phyloP scores from a whole-genome alignment of 2,797 vertebrate species.

The Onychomys arenicola region DNA sequence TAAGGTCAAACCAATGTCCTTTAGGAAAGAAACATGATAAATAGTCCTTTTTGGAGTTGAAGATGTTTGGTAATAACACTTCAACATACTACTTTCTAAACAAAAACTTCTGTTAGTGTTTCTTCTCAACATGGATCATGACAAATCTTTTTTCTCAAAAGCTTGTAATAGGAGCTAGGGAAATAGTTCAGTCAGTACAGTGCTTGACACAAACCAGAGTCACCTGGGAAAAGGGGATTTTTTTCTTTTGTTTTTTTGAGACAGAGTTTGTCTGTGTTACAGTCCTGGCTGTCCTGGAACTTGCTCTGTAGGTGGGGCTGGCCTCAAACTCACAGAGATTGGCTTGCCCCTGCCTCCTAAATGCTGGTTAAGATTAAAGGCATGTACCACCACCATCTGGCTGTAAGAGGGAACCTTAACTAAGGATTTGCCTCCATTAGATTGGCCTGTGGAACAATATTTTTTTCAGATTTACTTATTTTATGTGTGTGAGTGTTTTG shows the following conservation, averaged over 20 bases:
- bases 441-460: not conserved
- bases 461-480: not conserved
- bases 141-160: constrained; percentile 52
- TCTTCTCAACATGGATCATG: constrained; percentile 33
- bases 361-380: not conserved
- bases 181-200: not conserved
- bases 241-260: not conserved
- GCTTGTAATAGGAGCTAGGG: not conserved
- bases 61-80: constrained; percentile 54
- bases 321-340: not conserved
- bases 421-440: not conserved
- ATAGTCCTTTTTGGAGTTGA: constrained; percentile 40
- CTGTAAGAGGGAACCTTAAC: not conserved
- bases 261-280: no score
- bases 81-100: constrained; percentile 56
- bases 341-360: not conserved
- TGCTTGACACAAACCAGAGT: not conserved
- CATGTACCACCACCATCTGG: not conserved
- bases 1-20: constrained; percentile 40
- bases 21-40: constrained; percentile 56
- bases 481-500: not conserved
- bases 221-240: not conserved
- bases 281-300: not conserved
- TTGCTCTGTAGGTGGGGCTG: not conserved
- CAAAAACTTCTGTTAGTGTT: constrained; percentile 31